A percentile compares a stretch with the other conserved stretches of the same genome.
Conservation (phyloP, 2,888 invertebrate species). For the Tipula helvola region DNA sequence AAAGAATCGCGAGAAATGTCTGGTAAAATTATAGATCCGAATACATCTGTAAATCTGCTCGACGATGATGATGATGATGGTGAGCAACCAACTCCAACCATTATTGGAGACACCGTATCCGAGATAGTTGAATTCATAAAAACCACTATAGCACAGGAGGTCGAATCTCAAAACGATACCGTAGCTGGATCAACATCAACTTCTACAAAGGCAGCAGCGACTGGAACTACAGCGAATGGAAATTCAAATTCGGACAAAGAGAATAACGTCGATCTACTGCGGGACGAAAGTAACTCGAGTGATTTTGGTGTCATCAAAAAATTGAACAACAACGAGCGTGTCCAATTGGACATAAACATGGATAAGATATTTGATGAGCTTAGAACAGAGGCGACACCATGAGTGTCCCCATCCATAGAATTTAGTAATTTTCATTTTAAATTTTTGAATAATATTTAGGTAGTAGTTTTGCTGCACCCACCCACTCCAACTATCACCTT, state of each 20-base stretch:
- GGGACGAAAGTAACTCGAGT: not conserved
- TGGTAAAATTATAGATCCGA: not conserved
- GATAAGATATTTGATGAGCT: not conserved
- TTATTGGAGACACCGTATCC: not conserved
- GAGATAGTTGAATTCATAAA: not conserved
- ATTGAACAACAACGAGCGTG: not conserved
- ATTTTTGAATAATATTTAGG: not conserved
- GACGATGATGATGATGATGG: not conserved
- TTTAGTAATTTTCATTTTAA: not conserved
- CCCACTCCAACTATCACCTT: not conserved
- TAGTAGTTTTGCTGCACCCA: not conserved
- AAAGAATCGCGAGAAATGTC: not conserved
- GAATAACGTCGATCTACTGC: not conserved
- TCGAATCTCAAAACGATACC: not conserved
- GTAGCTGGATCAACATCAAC: not conserved
- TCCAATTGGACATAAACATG: not conserved
- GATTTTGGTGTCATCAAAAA: not conserved
- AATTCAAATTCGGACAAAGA: not conserved
- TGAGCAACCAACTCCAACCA: not conserved
- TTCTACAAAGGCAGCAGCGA: not conserved
- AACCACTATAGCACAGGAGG: not conserved
- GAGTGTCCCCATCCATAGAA: not conserved
- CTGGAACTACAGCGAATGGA: not conserved
- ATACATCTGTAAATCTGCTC: not conserved
- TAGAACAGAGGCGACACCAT: not conserved